Base-by-base conservation (phyloP, 2,797 vertebrate species). In the Heliangelus exortis region DNA sequence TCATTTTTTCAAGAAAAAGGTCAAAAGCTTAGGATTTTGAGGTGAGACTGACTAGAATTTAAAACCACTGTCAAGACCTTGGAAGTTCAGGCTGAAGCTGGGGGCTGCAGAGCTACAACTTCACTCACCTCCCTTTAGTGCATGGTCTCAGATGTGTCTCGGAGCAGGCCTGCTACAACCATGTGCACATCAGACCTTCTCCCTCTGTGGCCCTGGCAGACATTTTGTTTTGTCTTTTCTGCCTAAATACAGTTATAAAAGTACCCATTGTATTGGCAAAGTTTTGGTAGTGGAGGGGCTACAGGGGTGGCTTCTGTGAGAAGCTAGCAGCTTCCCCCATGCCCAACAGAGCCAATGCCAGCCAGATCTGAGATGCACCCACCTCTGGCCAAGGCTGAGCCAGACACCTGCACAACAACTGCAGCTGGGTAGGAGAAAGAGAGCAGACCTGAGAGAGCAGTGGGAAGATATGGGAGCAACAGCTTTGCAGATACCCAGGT, bases 151-250 rank as follows among this genome's bases (percentile, higher is more conserved):
- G 41, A 81, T 25, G 23, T 41, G 6, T 53, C 59, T 68, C 39
- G 26, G 28, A 87, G 43, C 13, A 75, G 43, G 45, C 33, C 61
- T 69, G 29, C 41, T 71, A n/a, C 18, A 61, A 48, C 29, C 0
- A 0, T 13, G 12, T 2, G 2, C 5, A 12, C 47, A 31, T 69
- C 15, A 50, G 14, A 47, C n/a, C 33, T 71, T 58, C 34, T 81
- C 25, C 21, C 7, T 66, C 0, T 0, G 0, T 12, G 9, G 21
- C 17, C 8, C 20, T 36, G 33, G 29, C 34, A 33, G 28, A 16
- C 10, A 15, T 6, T 80, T 73, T 58, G 10, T 54, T 34, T 62
- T 53, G 20, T 4, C 13, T 2, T 12, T 76, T 76, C 29, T 87
- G 18, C 26, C 29, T 68, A 29, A 65, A 29, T 48, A 23, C 26